phyloP scores from a whole-genome alignment of 2,888 invertebrate genomes.

The Hipparchia semele region DNA sequence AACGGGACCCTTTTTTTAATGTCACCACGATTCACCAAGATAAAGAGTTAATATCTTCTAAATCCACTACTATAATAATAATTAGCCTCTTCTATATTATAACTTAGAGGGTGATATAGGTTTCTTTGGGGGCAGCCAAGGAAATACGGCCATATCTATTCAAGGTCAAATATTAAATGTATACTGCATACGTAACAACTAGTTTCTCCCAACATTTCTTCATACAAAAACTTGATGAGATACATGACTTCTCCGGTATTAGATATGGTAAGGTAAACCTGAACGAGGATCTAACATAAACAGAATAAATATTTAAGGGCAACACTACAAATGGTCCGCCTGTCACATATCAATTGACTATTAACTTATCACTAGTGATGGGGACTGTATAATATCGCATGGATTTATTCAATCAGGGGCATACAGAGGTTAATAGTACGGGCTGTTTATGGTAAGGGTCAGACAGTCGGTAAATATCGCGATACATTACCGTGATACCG shows the following conservation, averaged over 20 bases:
- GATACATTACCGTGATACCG: not conserved
- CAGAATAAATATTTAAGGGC: conserved; percentile 8
- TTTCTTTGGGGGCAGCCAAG: no score
- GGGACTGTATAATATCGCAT: not conserved
- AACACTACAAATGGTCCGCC: conserved; percentile 4
- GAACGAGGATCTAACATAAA: conserved; percentile 1
- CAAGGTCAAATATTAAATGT: not conserved
- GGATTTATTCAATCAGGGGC: conserved; percentile 1
- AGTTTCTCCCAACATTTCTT: not conserved
- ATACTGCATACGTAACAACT: not conserved
- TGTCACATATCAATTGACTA: conserved; percentile 18
- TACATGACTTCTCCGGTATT: not conserved
- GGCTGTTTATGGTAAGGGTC: not conserved
- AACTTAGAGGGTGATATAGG: no score
- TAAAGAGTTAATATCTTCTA: no score
- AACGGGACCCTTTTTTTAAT: no score
- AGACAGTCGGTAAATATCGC: conserved; percentile 1
- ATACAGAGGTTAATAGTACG: not conserved
- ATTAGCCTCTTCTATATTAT: no score
- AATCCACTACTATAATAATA: no score
- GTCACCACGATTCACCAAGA: no score
- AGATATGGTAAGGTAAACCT: conserved; percentile 10
- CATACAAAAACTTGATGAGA: not conserved
- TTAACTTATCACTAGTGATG: conserved; percentile 20
- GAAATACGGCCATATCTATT: not conserved